These are phyloP conservation scores for Oreochromis aureus DNA, from an alignment of 2,113 vertebrate species.

Conservation along the genomic window DNA sequence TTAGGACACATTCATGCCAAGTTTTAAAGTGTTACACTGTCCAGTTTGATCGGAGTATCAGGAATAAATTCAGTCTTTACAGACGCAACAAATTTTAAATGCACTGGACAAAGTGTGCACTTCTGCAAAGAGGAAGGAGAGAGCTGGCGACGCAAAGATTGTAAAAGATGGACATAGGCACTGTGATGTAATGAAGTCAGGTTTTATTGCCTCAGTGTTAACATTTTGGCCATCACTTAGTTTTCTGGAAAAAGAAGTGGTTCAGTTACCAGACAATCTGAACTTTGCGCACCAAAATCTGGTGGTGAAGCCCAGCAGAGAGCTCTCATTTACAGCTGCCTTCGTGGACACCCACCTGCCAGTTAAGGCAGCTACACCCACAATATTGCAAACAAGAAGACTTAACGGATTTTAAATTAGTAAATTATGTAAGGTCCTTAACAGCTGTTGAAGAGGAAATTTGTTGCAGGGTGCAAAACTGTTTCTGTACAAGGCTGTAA, in stretches of 20 bases:
- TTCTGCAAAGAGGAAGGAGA: neutral
- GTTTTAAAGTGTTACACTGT: neutral
- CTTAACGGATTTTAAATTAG: neutral
- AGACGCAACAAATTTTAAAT: neutral
- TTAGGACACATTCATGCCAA: neutral
- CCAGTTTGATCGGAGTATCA: neutral
- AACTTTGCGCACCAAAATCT: neutral
- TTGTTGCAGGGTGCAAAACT: fast-evolving
- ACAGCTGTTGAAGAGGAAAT: neutral
- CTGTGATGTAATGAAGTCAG: neutral
- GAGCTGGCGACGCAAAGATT: neutral
- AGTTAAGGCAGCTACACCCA: neutral
- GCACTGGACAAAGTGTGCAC: neutral
- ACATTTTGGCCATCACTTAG: neutral
- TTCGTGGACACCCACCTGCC: neutral
- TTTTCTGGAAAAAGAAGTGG: neutral
- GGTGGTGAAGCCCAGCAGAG: neutral
- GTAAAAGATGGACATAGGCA: neutral
- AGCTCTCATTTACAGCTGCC: neutral
- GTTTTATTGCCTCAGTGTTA: neutral
- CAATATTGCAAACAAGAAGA: neutral
- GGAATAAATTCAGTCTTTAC: neutral
- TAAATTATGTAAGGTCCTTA: neutral
- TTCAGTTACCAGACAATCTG: neutral
- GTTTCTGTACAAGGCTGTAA: neutral